Base-by-base conservation (phyloP, 2,888 invertebrate species). In the Caenorhabditis imperialis region DNA sequence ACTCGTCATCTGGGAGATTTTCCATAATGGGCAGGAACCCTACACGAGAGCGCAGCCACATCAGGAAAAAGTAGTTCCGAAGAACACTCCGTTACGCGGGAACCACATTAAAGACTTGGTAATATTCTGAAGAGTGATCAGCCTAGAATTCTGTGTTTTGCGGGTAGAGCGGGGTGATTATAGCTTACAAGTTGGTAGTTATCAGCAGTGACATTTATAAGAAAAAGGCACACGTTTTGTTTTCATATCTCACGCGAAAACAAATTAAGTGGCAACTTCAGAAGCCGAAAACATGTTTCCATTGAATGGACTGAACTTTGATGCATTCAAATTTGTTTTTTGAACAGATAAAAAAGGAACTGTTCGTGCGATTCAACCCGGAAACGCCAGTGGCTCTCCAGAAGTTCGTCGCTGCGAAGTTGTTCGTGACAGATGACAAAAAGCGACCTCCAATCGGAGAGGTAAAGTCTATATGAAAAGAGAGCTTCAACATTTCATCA, bases 21-120 rank as follows among this genome's bases (percentile, higher is more conserved):
- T 62, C 35, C 51, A 53, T 3, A 73, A 73, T 27, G 73, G 73
- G n/a, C 42, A 60, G 5, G 73, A 73, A 22, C 73, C 65, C 0
- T 73, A 73, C n/a, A 50, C 38, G 14, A 65, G 54, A 53, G 51
- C 72, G n/a, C 72, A 72, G 37, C 62, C 62, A 18, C 72, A 72
- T 53, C 62, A 63, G 30, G 72, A 72, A 62, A 14, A 20, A 8
- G 25, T 38, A 5, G 57, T 63, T 33, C 45, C 72, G 23, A 72
- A 72, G 45, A 58, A 55, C 23, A 33, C 14, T 3, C 35, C 25
- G 27, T 35, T 71, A 22, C 42, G 27, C 48, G 62, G 42, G 37
- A 38, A 16, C 3, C 42, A 71, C 27, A 38, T 71, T 14, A 62
- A 37, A 38, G 62, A 62, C 27, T 18, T 71, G 50, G 70, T 70